Conservation (phyloP, 2,888 invertebrate genomes). For the Andricus curvator region DNA sequence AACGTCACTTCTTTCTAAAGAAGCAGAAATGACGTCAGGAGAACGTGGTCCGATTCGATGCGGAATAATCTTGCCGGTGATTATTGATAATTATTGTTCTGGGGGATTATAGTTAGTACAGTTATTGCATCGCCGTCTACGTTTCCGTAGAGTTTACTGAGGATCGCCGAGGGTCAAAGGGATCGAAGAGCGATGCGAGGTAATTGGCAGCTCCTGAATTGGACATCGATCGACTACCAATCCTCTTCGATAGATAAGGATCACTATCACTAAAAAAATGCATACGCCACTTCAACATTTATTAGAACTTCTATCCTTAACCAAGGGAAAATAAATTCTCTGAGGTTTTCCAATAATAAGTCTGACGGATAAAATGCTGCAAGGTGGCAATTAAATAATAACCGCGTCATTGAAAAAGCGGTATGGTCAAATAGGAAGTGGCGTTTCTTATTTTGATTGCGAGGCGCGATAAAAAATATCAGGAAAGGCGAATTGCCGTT, state of each 20-base stretch:
- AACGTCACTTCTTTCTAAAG: background rate
- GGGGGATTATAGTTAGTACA: constrained; percentile 40
- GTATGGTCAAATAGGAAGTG: background rate
- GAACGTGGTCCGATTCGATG: constrained; percentile 54
- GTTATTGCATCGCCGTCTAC: constrained; percentile 48
- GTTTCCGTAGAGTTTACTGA: constrained; percentile 49
- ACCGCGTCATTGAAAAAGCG: background rate
- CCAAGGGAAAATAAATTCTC: background rate
- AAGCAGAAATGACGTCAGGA: constrained; percentile 54
- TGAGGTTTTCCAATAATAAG: background rate
- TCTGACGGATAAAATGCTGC: background rate
- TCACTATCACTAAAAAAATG: constrained; percentile 1
- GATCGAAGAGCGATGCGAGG: constrained; percentile 58
- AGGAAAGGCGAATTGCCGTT: constrained; percentile 50
- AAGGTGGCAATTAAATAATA: background rate
- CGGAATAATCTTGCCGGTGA: constrained; percentile 43
- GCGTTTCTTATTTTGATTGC: constrained; percentile 21
- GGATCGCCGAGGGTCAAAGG: constrained; percentile 53
- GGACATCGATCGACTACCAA: constrained; percentile 62
- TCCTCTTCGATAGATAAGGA: constrained; percentile 46
- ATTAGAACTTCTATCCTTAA: background rate
- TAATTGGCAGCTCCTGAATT: constrained; percentile 63
- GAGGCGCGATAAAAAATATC: constrained; percentile 14
- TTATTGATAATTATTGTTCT: constrained; percentile 56
- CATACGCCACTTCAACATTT: background rate